Conservation (phyloP, 2,113 vertebrate genomes). For the Gambusia affinis region DNA sequence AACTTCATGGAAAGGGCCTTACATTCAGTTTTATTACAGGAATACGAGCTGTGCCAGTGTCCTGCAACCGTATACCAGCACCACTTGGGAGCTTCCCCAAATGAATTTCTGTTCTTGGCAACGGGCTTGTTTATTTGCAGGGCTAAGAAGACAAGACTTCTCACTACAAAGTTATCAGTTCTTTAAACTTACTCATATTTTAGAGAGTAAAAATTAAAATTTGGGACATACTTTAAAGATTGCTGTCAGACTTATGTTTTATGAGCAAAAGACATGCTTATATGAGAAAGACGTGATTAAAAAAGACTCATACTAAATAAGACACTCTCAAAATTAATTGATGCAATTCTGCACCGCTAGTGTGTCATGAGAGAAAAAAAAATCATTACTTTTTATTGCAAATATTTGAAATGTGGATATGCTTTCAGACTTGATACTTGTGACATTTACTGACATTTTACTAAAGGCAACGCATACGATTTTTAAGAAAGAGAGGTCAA, state of each 20-base stretch:
- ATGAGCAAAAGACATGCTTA: conserved; percentile 6
- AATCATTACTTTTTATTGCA: conserved; percentile 1
- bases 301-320: not conserved
- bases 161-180: conserved; percentile 31
- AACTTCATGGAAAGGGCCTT: conserved; percentile 58
- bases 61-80: conserved; percentile 65
- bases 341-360: not conserved
- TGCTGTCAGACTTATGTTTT: not conserved
- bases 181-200: not conserved
- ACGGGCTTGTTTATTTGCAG: conserved; percentile 17
- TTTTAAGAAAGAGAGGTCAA: conserved; percentile 27
- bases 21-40: conserved; percentile 59
- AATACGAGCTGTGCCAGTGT: conserved; percentile 51
- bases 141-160: conserved; percentile 22
- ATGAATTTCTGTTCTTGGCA: conserved; percentile 37
- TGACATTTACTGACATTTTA: conserved; percentile 51
- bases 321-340: not conserved
- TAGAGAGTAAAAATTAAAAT: conserved; percentile 19
- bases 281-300: conserved; percentile 16
- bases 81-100: conserved; percentile 65
- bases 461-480: conserved; percentile 11
- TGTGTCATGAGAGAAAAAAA: no score
- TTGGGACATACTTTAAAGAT: conserved; percentile 32
- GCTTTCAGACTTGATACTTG: conserved; percentile 31
- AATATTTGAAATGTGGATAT: conserved; percentile 28